A percentile compares a stretch with the other conserved stretches of the same genome.
Evolutionary conservation across 1,140 invertebrate genomes (phyloP).

Genomic region (Harpegnathos saltator): DNA sequence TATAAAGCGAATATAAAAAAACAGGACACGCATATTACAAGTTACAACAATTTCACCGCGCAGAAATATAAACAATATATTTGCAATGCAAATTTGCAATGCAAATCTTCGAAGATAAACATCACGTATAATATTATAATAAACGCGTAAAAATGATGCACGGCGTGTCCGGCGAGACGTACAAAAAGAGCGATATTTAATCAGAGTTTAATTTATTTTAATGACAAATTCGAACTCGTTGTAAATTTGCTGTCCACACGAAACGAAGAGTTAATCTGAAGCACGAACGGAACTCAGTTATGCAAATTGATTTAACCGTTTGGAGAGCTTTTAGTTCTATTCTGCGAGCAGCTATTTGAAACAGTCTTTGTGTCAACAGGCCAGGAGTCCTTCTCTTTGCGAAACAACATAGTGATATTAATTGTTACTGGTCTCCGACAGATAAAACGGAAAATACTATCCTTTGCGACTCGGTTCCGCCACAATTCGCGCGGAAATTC

Average conservation of each 20-base stretch:
- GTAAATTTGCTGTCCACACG: slow-evolving; percentile 30
- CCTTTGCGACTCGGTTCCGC: slow-evolving; percentile 5
- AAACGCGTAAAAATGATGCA: not conserved
- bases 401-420: slow-evolving; percentile 46
- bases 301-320: slow-evolving; percentile 53
- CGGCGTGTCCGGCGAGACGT: not conserved
- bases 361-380: slow-evolving; percentile 50
- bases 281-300: slow-evolving; percentile 53
- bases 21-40: too few relatives aligned
- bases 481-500: slow-evolving; percentile 25
- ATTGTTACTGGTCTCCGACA: slow-evolving; percentile 36
- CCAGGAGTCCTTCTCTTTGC: not conserved
- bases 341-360: slow-evolving; percentile 31
- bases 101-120: not conserved
- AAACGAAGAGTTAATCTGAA: slow-evolving; percentile 50
- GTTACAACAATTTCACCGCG: too few relatives aligned
- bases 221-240: slow-evolving; percentile 41
- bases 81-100: not conserved
- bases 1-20: not conserved
- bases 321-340: slow-evolving; percentile 43
- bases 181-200: slow-evolving; percentile 6
- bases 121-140: not conserved
- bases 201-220: slow-evolving; percentile 43
- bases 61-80: too few relatives aligned
- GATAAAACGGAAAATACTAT: slow-evolving; percentile 15